A percentile compares a stretch with the other conserved stretches of the same genome.
Evolutionary conservation across 35 echinoderm and acorn worm species (phyloP).

Genomic region (Ptychodera flava): DNA sequence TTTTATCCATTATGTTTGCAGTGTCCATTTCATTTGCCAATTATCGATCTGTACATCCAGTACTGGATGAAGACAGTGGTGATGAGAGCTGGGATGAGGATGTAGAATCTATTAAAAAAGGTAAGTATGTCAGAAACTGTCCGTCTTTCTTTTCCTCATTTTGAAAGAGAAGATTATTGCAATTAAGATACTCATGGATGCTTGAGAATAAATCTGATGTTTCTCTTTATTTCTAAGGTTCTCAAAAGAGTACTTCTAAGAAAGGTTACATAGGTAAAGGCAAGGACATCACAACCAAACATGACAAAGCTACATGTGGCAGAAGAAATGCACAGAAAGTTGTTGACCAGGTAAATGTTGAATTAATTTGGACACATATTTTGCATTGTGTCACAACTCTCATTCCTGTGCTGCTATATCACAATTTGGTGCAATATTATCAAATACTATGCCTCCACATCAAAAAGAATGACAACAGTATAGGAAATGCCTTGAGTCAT

Average conservation of each 20-base stretch:
- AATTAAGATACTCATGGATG: neutral
- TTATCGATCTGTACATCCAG: slow-evolving; percentile 65
- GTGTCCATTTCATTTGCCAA: slow-evolving; percentile 79
- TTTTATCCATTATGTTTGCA: too few species aligned
- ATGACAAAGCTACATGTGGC: slow-evolving; percentile 71
- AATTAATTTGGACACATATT: neutral
- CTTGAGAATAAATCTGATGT: neutral
- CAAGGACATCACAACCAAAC: slow-evolving; percentile 63
- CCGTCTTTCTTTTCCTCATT: neutral
- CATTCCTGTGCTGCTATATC: too few species aligned
- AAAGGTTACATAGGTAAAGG: slow-evolving; percentile 11
- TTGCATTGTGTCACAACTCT: neutral
- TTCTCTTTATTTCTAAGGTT: neutral
- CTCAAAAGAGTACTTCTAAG: slow-evolving; percentile 3
- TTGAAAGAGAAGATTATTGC: too few species aligned
- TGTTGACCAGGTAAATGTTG: slow-evolving; percentile 63
- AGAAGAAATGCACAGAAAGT: slow-evolving; percentile 74
- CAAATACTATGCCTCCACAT: too few species aligned
- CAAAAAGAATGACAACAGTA: too few species aligned
- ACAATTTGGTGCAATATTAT: too few species aligned
- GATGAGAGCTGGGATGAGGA: slow-evolving; percentile 53
- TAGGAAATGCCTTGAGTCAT: too few species aligned
- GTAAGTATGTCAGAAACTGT: neutral
- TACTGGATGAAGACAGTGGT: slow-evolving; percentile 42
- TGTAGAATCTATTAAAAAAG: neutral